Evolutionary conservation across 2,888 invertebrate species (phyloP).

Genomic region (Eueremaeus valkanovi): DNA sequence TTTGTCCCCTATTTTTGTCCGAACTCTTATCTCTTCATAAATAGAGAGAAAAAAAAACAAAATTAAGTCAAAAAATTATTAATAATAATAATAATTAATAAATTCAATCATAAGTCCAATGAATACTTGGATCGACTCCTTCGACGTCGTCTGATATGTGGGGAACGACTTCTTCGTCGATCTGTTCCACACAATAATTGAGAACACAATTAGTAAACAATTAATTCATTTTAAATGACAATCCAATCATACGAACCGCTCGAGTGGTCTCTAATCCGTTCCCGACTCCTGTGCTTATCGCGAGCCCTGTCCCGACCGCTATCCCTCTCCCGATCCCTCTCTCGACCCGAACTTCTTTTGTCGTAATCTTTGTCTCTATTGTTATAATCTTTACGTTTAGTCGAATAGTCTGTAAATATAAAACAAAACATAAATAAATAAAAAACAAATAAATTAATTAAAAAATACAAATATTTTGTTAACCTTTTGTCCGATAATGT

Average conservation of each 20-base stretch:
- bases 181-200: neutral
- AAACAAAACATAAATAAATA: too few relatives aligned
- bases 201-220: neutral
- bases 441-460: too few relatives aligned
- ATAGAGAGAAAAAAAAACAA: too few relatives aligned
- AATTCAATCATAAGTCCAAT: neutral
- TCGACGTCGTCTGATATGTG: constrained; percentile 3
- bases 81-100: too few relatives aligned
- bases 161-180: constrained; percentile 34
- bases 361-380: constrained; percentile 5
- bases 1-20: constrained; percentile 44
- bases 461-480: too few relatives aligned
- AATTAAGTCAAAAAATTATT: too few relatives aligned
- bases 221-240: neutral
- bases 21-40: neutral
- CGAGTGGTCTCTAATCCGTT: constrained; percentile 37
- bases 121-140: constrained; percentile 8
- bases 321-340: constrained; percentile 30
- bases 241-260: constrained; percentile 42
- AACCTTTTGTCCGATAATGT: neutral
- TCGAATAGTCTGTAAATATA: neutral
- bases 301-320: constrained; percentile 43
- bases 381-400: neutral
- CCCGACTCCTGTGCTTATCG: constrained; percentile 42
- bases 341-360: neutral